Evolutionary conservation across 2,888 invertebrate genomes (phyloP).

Genomic region (Drosophila fungiperda): DNA sequence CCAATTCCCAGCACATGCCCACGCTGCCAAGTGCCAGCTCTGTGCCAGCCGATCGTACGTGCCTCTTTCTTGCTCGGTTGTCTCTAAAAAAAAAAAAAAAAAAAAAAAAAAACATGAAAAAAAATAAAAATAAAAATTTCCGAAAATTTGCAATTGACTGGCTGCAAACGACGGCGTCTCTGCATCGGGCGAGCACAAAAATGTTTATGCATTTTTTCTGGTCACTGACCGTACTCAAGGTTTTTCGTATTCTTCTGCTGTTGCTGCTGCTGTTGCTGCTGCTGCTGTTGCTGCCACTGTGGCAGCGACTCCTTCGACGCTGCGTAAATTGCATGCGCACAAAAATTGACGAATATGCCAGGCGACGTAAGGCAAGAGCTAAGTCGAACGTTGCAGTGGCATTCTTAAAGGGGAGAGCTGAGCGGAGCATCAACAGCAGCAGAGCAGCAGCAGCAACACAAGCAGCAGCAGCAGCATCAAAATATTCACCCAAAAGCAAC

Average conservation of each 20-base stretch:
- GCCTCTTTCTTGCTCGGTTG: constrained; percentile 33
- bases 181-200: constrained; percentile 70
- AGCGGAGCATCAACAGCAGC: constrained; percentile 8
- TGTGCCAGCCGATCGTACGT: constrained; percentile 53
- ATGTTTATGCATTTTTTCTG: constrained; percentile 83
- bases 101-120: constrained; percentile 6
- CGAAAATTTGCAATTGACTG: constrained; percentile 81
- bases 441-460: constrained; percentile 2
- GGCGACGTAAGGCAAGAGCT: constrained; percentile 66
- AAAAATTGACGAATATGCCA: constrained; percentile 81
- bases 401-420: constrained; percentile 9
- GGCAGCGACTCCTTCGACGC: constrained; percentile 63
- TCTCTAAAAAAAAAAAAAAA: constrained; percentile 11
- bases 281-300: constrained; percentile 16
- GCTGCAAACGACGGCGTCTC: constrained; percentile 48
- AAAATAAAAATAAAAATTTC: constrained; percentile 59
- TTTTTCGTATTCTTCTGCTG: constrained; percentile 81
- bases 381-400: constrained; percentile 26
- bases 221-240: constrained; percentile 85
- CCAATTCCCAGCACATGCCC: constrained; percentile 34
- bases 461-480: constrained; percentile 59
- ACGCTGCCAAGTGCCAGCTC: constrained; percentile 50
- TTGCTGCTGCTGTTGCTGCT: constrained; percentile 14
- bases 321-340: constrained; percentile 82
- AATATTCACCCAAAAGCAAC: constrained; percentile 68